Percentiles rank a stretch among this genome's conserved stretches.
These are phyloP conservation scores for Drosophila nannoptera DNA, from an alignment of 1,140 invertebrate genomes.

Conservation along the genomic window DNA sequence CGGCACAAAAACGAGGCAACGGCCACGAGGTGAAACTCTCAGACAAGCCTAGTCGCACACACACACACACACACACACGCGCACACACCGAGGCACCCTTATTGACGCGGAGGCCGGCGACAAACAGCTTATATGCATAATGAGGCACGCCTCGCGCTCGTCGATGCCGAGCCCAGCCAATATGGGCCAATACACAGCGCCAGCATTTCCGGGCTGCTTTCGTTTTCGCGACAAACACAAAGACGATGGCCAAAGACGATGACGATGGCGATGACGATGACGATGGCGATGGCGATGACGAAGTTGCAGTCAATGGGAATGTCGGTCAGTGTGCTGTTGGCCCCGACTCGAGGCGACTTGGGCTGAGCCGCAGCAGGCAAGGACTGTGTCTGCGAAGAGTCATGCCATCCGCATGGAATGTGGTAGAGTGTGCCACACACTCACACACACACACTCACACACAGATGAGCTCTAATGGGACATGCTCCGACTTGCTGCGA, in stretches of 20 bases:
- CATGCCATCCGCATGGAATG: constrained; percentile 65
- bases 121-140: constrained; percentile 46
- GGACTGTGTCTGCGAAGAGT: constrained; percentile 51
- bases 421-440: constrained; percentile 54
- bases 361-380: no score
- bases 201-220: constrained; percentile 69
- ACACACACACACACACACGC: constrained; percentile 5
- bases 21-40: constrained; percentile 26
- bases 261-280: constrained; percentile 11
- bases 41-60: constrained; percentile 22
- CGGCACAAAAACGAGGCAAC: constrained; percentile 17
- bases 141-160: constrained; percentile 36
- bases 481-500: no score
- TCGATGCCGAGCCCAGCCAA: constrained; percentile 32
- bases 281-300: constrained; percentile 27
- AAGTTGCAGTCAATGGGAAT: constrained; percentile 33
- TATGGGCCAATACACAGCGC: constrained; percentile 18
- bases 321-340: constrained; percentile 39
- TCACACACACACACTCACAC: constrained; percentile 13
- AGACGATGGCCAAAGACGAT: constrained; percentile 28
- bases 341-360: background rate
- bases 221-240: constrained; percentile 64
- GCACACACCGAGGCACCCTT: constrained; percentile 14
- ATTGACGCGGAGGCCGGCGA: background rate
- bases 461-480: no score